Percentiles rank a stretch among this genome's conserved stretches.
phyloP scores from a whole-genome alignment of 2,797 vertebrate species.

The Brachyrhaphis roseni region DNA sequence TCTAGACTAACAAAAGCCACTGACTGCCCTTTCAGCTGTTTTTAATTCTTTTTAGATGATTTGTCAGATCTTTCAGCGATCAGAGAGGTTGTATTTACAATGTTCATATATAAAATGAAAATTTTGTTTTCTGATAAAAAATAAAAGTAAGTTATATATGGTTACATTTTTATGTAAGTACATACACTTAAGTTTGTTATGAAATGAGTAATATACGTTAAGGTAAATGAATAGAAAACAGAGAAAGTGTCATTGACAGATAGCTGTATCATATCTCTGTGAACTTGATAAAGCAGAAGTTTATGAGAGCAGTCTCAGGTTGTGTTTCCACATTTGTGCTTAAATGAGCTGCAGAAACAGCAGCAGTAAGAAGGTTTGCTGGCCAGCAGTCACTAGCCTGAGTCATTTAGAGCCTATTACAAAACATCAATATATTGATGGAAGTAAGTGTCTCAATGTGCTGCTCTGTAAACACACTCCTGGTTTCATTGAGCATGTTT shows the following conservation, averaged over 20 bases:
- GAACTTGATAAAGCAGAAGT: not conserved
- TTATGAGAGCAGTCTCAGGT: conserved; percentile 8
- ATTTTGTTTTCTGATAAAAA: not conserved
- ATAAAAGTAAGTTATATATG: not conserved
- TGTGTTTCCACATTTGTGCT: conserved; percentile 17
- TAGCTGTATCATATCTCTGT: not conserved
- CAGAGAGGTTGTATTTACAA: not conserved
- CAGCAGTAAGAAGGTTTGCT: conserved; percentile 51
- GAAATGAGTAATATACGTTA: not conserved
- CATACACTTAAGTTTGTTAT: not conserved
- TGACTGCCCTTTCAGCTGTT: not conserved
- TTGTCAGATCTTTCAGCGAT: not conserved
- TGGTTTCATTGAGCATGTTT: conserved; percentile 69
- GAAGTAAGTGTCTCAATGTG: conserved; percentile 75
- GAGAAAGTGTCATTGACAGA: not conserved
- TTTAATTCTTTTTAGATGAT: not conserved
- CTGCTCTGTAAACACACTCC: conserved; percentile 76
- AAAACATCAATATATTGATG: conserved; percentile 80
- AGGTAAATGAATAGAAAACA: not conserved
- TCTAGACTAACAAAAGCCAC: no score
- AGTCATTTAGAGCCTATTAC: conserved; percentile 81
- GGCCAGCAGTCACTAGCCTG: conserved; percentile 67
- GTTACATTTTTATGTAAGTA: not conserved
- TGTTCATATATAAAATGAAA: not conserved
- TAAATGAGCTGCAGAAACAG: conserved; percentile 44